Evolutionary conservation across 2,888 invertebrate genomes (phyloP), one percentile per base, ranked within the genome.

Genomic region (Azorinus chamasolen): DNA sequence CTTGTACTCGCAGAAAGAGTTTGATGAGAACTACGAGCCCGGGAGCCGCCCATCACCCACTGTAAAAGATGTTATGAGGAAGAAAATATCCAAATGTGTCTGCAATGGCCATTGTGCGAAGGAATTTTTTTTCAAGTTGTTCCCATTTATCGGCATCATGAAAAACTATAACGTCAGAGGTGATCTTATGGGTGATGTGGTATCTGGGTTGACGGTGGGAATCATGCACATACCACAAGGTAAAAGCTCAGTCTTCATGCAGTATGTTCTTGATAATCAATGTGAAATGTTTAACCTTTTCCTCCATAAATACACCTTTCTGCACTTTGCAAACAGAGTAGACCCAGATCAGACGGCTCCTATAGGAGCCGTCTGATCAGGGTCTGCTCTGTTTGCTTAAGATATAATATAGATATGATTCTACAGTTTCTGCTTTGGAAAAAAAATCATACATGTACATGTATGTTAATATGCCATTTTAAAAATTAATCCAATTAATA

Each of bases 201-300:
- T 97, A 6, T 95, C 97, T 0, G 98, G 98, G 0, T 95, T 96
- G 27, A 98, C 98, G 0, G 96, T 97, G 0, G 97, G 92, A 18
- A 91, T 93, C 68, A 92, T 92, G 92, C 92, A 93, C 65, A 91
- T 93, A 20, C 93, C 93, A 12, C 93, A 93, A 86, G 92, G 92
- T 91, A 68, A 83, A 83, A 18, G 14, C 32, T 6, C 10, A 6
- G 5, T 6, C 32, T 32, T 32, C 32, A 32, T 4, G 5, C 32
- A 32, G 10, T 6, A 32, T 32, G 10, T 32, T 32, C 5, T 32
- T 32, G 10, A 10, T 10, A 6, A 6, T 4, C 32, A 32, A 32
- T 32, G 32, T 10, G 5, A 32, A 32, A 4, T 32, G 4, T 10
- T 32, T 32, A 32, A 32, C 32, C 32, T 32, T 32, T 32, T 32